Evolutionary conservation across 92 coral and sea anemone genomes (phyloP).

Genomic region (Epizoanthus rinbou): DNA sequence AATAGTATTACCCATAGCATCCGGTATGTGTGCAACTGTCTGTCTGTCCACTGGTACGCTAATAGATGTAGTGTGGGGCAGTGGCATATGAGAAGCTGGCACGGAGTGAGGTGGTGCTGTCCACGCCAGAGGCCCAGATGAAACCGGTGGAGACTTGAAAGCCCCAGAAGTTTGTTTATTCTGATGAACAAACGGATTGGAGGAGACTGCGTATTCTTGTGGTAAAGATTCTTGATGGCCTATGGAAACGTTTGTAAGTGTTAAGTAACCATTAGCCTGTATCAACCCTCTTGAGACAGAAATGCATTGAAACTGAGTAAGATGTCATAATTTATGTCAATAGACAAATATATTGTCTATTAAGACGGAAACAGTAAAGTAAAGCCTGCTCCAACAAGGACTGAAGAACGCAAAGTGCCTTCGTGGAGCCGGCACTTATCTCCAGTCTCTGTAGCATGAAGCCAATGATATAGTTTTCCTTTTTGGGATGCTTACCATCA

Average conservation of each 20-base stretch:
- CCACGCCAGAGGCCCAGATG: constrained; percentile 1
- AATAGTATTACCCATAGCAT: not conserved
- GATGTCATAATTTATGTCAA: no score
- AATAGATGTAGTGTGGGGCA: not conserved
- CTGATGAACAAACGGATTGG: not conserved
- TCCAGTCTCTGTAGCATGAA: no score
- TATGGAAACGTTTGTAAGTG: not conserved
- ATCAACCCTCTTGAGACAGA: no score
- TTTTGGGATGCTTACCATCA: no score
- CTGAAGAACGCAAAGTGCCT: no score
- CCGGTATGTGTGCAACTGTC: not conserved
- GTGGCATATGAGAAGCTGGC: no score
- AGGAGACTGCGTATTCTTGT: not conserved
- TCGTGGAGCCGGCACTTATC: no score
- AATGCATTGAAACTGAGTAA: no score
- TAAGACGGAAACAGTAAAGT: no score
- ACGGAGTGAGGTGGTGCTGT: not conserved
- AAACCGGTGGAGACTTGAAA: constrained; percentile 6
- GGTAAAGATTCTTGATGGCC: not conserved
- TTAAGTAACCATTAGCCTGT: not conserved
- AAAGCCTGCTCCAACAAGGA: no score
- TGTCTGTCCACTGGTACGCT: not conserved
- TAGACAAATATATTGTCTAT: no score
- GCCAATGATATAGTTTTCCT: no score
- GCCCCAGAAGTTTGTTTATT: not conserved